Evolutionary conservation across 2,113 vertebrate species (phyloP).

Genomic region (Paramisgurnus dabryanus): DNA sequence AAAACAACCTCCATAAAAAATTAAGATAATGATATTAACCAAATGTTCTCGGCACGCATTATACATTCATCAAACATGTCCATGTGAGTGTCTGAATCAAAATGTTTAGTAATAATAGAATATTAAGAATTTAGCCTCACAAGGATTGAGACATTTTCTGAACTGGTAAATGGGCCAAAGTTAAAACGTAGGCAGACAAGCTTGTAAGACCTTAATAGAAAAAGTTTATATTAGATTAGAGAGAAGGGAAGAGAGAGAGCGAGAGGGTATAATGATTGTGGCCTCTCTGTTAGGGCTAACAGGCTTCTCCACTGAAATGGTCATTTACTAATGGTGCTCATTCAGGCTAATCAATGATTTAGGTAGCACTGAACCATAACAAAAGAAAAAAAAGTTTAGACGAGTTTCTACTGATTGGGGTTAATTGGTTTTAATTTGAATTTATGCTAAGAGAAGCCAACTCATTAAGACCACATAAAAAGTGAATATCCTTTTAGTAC

Average conservation of each 20-base stretch:
- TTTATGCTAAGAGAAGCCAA: conserved; percentile 89
- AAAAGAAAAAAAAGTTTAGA: conserved; percentile 74
- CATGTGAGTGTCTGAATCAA: conserved; percentile 56
- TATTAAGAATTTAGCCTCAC: conserved; percentile 74
- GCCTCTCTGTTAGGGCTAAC: conserved; percentile 79
- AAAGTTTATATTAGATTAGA: conserved; percentile 68
- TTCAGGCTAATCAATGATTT: conserved; percentile 88
- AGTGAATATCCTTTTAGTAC: conserved; percentile 76
- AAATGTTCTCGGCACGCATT: no score
- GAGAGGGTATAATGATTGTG: conserved; percentile 72
- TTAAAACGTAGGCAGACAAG: conserved; percentile 71
- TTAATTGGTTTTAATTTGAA: conserved; percentile 99
- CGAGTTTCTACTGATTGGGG: conserved; percentile 93
- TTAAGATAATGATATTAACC: no score
- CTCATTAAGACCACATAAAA: conserved; percentile 82
- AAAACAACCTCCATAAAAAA: no score
- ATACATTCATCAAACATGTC: conserved; percentile 35
- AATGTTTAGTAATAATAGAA: conserved; percentile 76
- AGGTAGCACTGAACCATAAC: conserved; percentile 91
- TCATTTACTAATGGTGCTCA: conserved; percentile 90
- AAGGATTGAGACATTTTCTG: conserved; percentile 72
- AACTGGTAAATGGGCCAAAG: conserved; percentile 69
- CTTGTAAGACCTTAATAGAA: conserved; percentile 71
- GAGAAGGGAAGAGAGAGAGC: conserved; percentile 65
- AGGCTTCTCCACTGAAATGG: conserved; percentile 81